These are phyloP conservation scores for Pecten maximus DNA, from an alignment of 2,888 invertebrate genomes.

Conservation along the genomic window DNA sequence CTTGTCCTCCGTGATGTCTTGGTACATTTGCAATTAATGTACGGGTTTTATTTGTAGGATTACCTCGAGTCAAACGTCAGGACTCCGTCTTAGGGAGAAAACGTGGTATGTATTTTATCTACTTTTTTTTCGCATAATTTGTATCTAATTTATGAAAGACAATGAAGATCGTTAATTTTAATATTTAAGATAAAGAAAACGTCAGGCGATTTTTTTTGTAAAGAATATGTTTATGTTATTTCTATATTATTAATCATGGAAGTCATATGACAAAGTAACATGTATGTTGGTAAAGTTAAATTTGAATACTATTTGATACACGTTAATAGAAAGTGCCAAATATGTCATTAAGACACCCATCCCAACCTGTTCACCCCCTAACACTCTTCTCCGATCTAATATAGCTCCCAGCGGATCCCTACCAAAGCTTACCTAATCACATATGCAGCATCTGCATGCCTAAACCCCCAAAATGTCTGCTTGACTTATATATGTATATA, in stretches of 20 bases:
- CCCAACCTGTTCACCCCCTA: neutral
- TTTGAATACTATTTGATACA: neutral
- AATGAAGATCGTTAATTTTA: too few relatives aligned
- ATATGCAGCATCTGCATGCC: neutral
- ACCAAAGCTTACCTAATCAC: neutral
- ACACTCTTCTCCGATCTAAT: neutral
- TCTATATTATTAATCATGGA: too few relatives aligned
- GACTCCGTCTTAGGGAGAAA: neutral
- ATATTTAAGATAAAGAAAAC: too few relatives aligned
- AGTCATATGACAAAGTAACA: too few relatives aligned
- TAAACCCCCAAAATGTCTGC: neutral
- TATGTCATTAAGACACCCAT: neutral
- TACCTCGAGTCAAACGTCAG: slow-evolving; percentile 15
- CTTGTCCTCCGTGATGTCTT: too few relatives aligned
- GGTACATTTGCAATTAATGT: too few relatives aligned
- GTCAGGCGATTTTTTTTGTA: too few relatives aligned
- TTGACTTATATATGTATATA: neutral
- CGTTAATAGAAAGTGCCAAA: neutral
- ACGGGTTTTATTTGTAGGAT: neutral
- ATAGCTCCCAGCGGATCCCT: neutral
- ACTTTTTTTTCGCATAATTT: neutral
- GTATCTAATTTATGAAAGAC: neutral
- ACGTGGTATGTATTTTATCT: neutral
- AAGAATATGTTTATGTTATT: too few relatives aligned
- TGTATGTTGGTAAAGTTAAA: too few relatives aligned